Evolutionary conservation across 2,113 vertebrate species (phyloP), one percentile per base, ranked within the genome.

Genomic region (Nanorana parkeri): DNA sequence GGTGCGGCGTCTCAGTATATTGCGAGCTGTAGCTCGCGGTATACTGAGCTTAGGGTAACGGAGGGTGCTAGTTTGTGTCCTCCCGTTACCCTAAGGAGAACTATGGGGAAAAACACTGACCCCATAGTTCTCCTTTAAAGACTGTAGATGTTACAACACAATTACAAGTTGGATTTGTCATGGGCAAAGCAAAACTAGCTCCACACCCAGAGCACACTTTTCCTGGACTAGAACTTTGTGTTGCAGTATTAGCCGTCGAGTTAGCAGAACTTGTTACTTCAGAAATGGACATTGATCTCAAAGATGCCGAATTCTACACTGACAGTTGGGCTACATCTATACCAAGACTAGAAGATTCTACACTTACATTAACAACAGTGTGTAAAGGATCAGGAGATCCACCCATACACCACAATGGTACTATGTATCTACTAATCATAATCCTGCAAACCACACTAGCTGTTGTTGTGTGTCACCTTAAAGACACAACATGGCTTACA

Each of bases 121-220:
- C n/a, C n/a, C n/a, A n/a, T n/a, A n/a, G n/a, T n/a, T n/a, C n/a
- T n/a, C n/a, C n/a, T n/a, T 41, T 55, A 41, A 69, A 69, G n/a
- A 69, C 36, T 19, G 32, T 69, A 16, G 36, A 51, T 21, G 32
- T 51, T 16, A 69, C n/a, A 15, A 21, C 19, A 16, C 20, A 69
- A 69, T 4, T 0, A 1, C 51, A 72, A 16, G 26, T 54, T 8
- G 51, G 69, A 19, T 72, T 55, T 72, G 51, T 55, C 19, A 68
- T 68, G 67, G 67, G 36, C 67, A 68, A 68, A 68, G 69, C 26
- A 29, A 68, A 68, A n/a, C 23, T 54, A 3, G 69, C 51, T 19
- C 51, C 69, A 72, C 41, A 23, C 47, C 69, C 69, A 6, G 69
- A 72, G 51, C 47, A 52, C 23, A 72, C 69, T 3, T 26, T 26